phyloP scores from a whole-genome alignment of 2,113 vertebrate genomes.

The Strigops habroptila region DNA sequence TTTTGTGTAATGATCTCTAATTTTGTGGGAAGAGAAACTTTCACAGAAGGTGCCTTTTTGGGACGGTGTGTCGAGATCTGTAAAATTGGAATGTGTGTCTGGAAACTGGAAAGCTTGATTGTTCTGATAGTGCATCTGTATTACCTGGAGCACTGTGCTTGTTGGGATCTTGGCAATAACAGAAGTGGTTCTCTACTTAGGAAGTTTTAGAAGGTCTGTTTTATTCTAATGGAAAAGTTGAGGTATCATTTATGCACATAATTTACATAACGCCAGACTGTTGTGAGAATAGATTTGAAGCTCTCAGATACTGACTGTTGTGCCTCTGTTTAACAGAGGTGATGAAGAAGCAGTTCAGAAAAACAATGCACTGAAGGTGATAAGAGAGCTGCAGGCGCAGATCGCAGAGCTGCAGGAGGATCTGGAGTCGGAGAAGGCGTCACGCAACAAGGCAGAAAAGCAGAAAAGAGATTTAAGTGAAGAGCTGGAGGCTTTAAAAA shows the following conservation, averaged over 20 bases:
- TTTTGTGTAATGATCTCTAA: neutral
- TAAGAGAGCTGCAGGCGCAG: slow-evolving; percentile 94
- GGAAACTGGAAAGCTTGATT: neutral
- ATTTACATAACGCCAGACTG: fast-evolving
- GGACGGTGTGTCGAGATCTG: neutral
- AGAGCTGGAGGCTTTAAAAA: slow-evolving; percentile 95
- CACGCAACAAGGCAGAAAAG: slow-evolving; percentile 94
- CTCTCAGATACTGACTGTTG: neutral
- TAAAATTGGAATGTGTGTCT: neutral
- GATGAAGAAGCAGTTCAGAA: slow-evolving; percentile 92
- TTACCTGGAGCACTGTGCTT: neutral
- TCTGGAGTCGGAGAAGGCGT: slow-evolving; percentile 90
- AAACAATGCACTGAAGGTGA: slow-evolving; percentile 90
- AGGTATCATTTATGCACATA: fast-evolving
- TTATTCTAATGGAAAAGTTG: neutral
- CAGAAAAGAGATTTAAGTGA: slow-evolving; percentile 95
- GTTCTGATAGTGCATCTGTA: neutral
- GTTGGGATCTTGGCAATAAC: neutral
- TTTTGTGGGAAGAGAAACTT: neutral
- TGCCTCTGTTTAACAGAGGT: slow-evolving; percentile 71
- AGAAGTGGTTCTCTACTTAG: neutral
- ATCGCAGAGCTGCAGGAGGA: slow-evolving; percentile 94
- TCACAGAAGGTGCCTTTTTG: neutral
- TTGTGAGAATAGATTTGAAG: neutral
- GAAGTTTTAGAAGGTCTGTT: neutral